phyloP scores from a whole-genome alignment of 2,888 invertebrate genomes.

The Pantelozetes paolii region DNA sequence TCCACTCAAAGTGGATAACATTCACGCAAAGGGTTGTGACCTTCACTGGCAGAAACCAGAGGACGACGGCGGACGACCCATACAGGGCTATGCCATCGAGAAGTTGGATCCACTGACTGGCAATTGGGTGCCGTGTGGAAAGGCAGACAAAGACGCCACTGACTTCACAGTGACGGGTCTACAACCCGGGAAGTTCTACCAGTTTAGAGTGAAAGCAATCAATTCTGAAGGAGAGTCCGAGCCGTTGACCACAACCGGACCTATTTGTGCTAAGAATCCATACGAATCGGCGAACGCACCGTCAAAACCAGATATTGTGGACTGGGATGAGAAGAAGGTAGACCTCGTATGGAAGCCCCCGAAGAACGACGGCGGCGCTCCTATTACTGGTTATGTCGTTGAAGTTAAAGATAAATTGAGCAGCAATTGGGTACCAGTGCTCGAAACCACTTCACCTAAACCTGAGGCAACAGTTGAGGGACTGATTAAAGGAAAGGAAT shows the following conservation, averaged over 20 bases:
- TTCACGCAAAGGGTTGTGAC: constrained; percentile 85
- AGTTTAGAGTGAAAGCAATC: constrained; percentile 59
- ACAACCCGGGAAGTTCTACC: constrained; percentile 57
- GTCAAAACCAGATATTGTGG: constrained; percentile 72
- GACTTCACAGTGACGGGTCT: constrained; percentile 57
- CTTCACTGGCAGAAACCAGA: constrained; percentile 89
- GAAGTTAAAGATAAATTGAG: constrained; percentile 64
- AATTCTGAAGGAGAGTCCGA: constrained; percentile 67
- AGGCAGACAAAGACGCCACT: constrained; percentile 58
- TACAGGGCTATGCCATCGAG: constrained; percentile 87
- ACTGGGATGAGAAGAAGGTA: constrained; percentile 61
- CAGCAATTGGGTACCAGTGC: constrained; percentile 73
- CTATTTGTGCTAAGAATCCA: constrained; percentile 91
- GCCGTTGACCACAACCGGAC: constrained; percentile 82
- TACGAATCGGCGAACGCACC: constrained; percentile 84
- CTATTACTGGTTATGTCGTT: constrained; percentile 64
- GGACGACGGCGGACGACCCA: constrained; percentile 73
- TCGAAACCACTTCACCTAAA: constrained; percentile 66
- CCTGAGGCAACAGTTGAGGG: constrained; percentile 82
- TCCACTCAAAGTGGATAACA: constrained; percentile 78
- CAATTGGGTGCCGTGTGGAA: constrained; percentile 88
- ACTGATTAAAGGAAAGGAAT: constrained; percentile 65
- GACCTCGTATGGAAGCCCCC: constrained; percentile 70
- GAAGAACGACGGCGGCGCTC: constrained; percentile 49
- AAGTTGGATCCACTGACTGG: constrained; percentile 87